These are phyloP conservation scores for Chaetoderma sp. DNA, from an alignment of 2,888 invertebrate species.

Conservation along the genomic window DNA sequence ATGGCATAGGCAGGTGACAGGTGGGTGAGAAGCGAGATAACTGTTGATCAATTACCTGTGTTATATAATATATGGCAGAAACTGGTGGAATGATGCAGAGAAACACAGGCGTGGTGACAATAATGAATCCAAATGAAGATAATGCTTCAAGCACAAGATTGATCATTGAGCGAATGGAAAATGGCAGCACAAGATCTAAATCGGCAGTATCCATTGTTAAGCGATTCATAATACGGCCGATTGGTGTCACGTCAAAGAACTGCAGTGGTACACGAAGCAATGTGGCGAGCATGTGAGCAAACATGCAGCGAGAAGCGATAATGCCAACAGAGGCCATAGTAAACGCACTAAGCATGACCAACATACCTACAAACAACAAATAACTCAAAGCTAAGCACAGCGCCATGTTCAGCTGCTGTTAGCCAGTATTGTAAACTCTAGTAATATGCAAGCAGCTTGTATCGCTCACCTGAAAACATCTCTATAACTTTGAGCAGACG, in stretches of 20 bases:
- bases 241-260: slow-evolving; percentile 65
- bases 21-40: no score
- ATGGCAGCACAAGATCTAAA: slow-evolving; percentile 60
- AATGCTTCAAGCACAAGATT: slow-evolving; percentile 47
- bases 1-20: not conserved
- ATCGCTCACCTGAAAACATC: not conserved
- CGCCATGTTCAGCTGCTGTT: no score
- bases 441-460: not conserved
- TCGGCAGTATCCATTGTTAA: slow-evolving; percentile 54
- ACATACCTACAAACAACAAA: slow-evolving; percentile 46
- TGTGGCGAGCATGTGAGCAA: slow-evolving; percentile 57
- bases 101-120: slow-evolving; percentile 46
- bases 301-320: slow-evolving; percentile 64
- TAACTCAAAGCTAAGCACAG: no score
- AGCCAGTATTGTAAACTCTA: not conserved
- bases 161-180: slow-evolving; percentile 59
- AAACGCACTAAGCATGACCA: slow-evolving; percentile 49
- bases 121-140: slow-evolving; percentile 46
- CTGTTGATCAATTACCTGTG: slow-evolving; percentile 54
- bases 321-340: slow-evolving; percentile 68
- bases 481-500: no score
- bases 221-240: slow-evolving; percentile 70
- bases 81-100: slow-evolving; percentile 45
- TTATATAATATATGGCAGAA: slow-evolving; percentile 47
- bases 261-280: slow-evolving; percentile 57